Evolutionary conservation across 2,113 vertebrate genomes (phyloP).

Genomic region (Struthio camelus): DNA sequence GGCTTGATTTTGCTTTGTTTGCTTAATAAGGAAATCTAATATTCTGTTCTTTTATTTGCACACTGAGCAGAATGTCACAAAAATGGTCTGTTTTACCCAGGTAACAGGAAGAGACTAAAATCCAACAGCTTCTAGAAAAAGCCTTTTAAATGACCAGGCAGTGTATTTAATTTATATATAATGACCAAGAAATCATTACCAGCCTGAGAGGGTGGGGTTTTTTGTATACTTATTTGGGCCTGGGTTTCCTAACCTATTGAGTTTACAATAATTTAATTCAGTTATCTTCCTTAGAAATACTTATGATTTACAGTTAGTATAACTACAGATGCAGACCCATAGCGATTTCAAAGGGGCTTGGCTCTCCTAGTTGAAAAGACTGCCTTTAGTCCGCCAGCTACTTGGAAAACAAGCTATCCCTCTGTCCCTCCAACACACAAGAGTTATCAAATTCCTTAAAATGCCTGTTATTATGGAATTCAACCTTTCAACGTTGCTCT

Average conservation of each 20-base stretch:
- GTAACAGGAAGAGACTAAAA: not conserved
- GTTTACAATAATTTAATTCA: not conserved
- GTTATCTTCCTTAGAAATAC: too few species aligned
- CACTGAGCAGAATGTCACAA: not conserved
- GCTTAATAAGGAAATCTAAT: not conserved
- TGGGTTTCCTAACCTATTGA: not conserved
- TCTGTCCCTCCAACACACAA: not conserved
- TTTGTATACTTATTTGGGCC: not conserved
- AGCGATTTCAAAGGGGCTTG: not conserved
- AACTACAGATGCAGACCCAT: not conserved
- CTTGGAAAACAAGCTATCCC: not conserved
- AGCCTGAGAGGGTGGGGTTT: not conserved
- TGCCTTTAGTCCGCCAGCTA: not conserved
- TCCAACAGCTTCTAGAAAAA: not conserved
- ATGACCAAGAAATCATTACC: rapidly evolving
- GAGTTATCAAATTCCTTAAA: not conserved
- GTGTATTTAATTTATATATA: not conserved
- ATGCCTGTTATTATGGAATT: not conserved
- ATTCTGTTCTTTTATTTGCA: not conserved
- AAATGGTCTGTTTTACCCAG: not conserved
- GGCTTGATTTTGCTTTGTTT: not conserved
- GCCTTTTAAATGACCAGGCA: not conserved
- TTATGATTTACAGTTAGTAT: not conserved
- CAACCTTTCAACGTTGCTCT: not conserved
- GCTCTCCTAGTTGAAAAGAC: not conserved